Conservation (phyloP, 2,113 vertebrate genomes). For the Scomber scombrus region DNA sequence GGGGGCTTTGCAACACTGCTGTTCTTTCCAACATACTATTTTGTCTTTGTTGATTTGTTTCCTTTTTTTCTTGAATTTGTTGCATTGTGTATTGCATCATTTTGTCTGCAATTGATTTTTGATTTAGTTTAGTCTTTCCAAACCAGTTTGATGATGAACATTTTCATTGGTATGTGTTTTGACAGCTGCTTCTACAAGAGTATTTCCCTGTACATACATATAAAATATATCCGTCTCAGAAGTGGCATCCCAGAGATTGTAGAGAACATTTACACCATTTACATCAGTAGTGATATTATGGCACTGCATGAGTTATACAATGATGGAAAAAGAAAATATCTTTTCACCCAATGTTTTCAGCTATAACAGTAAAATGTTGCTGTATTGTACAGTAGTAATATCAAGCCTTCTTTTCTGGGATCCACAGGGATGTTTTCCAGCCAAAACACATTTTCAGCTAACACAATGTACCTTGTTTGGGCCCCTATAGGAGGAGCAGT, state of each 20-base stretch:
- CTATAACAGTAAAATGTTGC: too few species aligned
- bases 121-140: neutral
- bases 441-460: slow-evolving; percentile 9
- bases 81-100: neutral
- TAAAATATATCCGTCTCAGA: neutral
- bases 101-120: neutral
- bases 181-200: neutral
- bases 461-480: neutral
- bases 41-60: neutral
- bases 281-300: neutral
- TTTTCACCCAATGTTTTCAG: neutral
- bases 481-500: neutral
- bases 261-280: neutral
- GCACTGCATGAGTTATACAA: neutral
- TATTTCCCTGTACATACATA: too few species aligned
- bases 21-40: neutral
- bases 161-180: neutral
- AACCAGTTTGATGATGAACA: neutral
- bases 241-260: neutral
- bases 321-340: neutral
- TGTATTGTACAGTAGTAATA: neutral
- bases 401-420: neutral
- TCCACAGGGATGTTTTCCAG: neutral
- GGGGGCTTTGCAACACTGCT: neutral
- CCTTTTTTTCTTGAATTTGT: neutral